Base-by-base conservation (phyloP, 2,797 vertebrate genomes). In the Pitangus sulphuratus region DNA sequence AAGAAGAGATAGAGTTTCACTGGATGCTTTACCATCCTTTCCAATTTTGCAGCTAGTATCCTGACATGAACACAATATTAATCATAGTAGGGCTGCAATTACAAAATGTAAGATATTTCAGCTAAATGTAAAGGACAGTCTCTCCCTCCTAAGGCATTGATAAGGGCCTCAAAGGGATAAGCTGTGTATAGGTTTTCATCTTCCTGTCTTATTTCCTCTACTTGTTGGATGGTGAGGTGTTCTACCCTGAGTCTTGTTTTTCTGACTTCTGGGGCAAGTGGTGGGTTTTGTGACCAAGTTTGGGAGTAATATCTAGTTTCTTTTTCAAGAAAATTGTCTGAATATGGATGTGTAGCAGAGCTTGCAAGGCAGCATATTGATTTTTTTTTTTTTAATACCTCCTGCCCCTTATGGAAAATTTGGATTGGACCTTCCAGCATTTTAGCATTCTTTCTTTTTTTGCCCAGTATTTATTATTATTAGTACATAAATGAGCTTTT, bases 401-500 rank as follows among this genome's bases (percentile, higher is more conserved):
- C 15, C 17, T 57, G 0, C 6, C 1, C 1, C 24, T 20, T 26
- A 42, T 35, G 9, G 42, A 60, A 78, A 92, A 35, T 30, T 51
- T 51, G 50, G 10, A 30, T 51, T 30, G 50, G 28, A 51, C 50
- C 16, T 51, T 51, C 50, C 28, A 51, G 50, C 16, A 51, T 45
- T 78, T 76, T 65, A 6, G 6, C 61, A 2, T 28, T 79, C 5
- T 82, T 61, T 19, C 4, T 80, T 87, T 87, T 58, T 58, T 35
- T 85, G 15, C 4, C 14, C 21, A 12, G 8, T 62, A 20, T 15
- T 8, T 60, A 9, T 16, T 51, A 4, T 35, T 61, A n/a, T 14
- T 2, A 1, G 12, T 24, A 53, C 4, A 25, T 6, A 25, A 61
- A 45, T 4, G 1, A 33, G 4, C 0, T 2, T 37, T 53, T 51